A percentile compares a stretch with the other conserved stretches of the same genome.
These are phyloP conservation scores for Drosophila asahinai DNA, from an alignment of 1,140 invertebrate species.

Conservation along the genomic window DNA sequence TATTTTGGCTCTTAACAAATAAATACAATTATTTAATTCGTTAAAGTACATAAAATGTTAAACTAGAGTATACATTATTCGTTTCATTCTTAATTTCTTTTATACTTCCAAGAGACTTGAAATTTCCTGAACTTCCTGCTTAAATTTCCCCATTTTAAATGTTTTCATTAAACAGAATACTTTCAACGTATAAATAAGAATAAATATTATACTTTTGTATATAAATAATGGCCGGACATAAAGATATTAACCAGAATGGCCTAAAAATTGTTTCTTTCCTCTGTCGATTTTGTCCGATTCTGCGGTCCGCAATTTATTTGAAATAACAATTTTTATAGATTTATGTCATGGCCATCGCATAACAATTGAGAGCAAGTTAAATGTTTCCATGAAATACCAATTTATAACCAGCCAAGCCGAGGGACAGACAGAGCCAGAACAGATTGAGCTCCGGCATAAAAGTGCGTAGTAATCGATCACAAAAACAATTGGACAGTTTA, in stretches of 20 bases:
- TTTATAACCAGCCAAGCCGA: constrained; percentile 61
- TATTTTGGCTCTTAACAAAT: too few relatives aligned
- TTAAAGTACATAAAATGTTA: too few relatives aligned
- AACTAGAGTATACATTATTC: not conserved
- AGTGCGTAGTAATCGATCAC: constrained; percentile 64
- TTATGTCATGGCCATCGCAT: constrained; percentile 59
- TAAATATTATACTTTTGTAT: not conserved
- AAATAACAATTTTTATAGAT: constrained; percentile 52
- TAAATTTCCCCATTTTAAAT: not conserved
- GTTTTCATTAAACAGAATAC: not conserved
- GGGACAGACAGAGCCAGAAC: constrained; percentile 23
- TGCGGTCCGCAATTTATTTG: constrained; percentile 38
- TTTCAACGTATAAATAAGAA: not conserved
- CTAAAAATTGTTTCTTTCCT: constrained; percentile 28
- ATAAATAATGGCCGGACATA: constrained; percentile 6
- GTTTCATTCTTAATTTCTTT: too few relatives aligned
- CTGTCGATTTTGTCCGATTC: constrained; percentile 3
- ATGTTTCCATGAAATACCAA: constrained; percentile 58
- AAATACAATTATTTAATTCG: too few relatives aligned
- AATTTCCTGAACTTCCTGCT: too few relatives aligned
- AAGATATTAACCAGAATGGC: constrained; percentile 29
- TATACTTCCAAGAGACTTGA: too few relatives aligned
- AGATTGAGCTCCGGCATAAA: constrained; percentile 56
- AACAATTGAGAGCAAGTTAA: constrained; percentile 66
- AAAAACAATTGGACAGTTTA: constrained; percentile 68